These are phyloP conservation scores for Nasua narica DNA, from an alignment of 2,797 vertebrate genomes.

Conservation along the genomic window DNA sequence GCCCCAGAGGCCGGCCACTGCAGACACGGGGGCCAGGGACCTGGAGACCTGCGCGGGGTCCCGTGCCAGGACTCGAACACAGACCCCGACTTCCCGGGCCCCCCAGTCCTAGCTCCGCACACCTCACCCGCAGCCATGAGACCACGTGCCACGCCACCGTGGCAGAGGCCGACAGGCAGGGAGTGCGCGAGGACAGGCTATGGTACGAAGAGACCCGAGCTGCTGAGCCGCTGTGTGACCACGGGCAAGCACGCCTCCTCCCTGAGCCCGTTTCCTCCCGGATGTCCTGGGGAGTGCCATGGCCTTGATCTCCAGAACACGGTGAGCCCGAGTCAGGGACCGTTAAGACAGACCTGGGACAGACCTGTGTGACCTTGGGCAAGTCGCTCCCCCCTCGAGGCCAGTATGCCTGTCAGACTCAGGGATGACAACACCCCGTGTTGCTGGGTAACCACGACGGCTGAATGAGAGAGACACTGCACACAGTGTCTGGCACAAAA, in stretches of 20 bases:
- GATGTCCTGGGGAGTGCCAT: not conserved
- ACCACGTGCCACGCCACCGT: not conserved
- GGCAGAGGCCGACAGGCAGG: not conserved
- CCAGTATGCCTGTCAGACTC: not conserved
- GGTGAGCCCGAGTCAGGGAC: not conserved
- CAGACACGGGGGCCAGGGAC: not conserved
- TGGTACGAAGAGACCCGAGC: not conserved
- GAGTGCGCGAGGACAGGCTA: not conserved
- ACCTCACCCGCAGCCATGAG: rapidly evolving
- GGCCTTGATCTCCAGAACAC: not conserved
- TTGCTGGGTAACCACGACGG: not conserved
- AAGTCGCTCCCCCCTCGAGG: not conserved
- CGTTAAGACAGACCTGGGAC: not conserved
- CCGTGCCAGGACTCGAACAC: not conserved
- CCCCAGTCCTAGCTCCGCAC: not conserved
- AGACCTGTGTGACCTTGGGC: not conserved
- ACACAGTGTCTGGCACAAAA: not conserved
- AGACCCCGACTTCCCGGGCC: not conserved
- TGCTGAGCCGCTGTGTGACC: not conserved
- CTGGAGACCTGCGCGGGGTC: rapidly evolving
- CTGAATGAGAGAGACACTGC: not conserved
- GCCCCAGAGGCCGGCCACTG: not conserved
- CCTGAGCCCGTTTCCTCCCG: not conserved
- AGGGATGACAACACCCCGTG: not conserved
- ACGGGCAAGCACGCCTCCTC: not conserved